Evolutionary conservation across 2,888 invertebrate genomes (phyloP), one percentile per base, ranked within the genome.

Genomic region (Meganola albula): DNA sequence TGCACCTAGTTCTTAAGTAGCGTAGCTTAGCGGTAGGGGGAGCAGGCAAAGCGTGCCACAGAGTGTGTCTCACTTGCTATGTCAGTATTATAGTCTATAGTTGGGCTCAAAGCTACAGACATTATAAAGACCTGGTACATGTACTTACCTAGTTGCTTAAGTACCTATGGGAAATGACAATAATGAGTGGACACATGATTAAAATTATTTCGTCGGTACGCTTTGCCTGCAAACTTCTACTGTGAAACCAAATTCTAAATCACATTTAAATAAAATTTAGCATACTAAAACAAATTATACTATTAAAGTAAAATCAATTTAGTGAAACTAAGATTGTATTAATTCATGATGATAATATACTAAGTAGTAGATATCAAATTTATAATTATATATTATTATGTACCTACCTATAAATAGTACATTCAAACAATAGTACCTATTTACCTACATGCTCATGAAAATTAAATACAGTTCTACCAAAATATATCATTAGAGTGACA

Each of bases 171-270:
- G n/a, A n/a, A n/a, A n/a, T n/a, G n/a, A n/a, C n/a, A n/a, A n/a
- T n/a, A n/a, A n/a, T n/a, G 21, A 32, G 21, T 12, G 12, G 5
- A 24, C 12, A 10, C 20, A 13, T 18, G 8, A 10, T 8, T 10
- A 12, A n/a, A n/a, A n/a, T n/a, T n/a, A n/a, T n/a, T n/a, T n/a
- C 9, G 12, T 12, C 10, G 34, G 42, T 51, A 40, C 54, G 55
- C 49, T 38, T 63, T 55, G 73, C 65, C 70, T 53, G 66, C 41
- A 58, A 54, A 63, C 70, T 65, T 66, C 53, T 47, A 47, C 35
- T 60, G 70, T 56, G 74, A 73, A 83, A 82, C 80, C 76, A 84
- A 82, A 84, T 83, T 83, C 83, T 83, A 83, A 83, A 83, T 82
- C 74, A 78, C 78, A 65, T 70, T 73, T 65, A 72, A 73, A 68